Base-by-base conservation (phyloP, 2,113 vertebrate species). In the Paralichthys olivaceus region DNA sequence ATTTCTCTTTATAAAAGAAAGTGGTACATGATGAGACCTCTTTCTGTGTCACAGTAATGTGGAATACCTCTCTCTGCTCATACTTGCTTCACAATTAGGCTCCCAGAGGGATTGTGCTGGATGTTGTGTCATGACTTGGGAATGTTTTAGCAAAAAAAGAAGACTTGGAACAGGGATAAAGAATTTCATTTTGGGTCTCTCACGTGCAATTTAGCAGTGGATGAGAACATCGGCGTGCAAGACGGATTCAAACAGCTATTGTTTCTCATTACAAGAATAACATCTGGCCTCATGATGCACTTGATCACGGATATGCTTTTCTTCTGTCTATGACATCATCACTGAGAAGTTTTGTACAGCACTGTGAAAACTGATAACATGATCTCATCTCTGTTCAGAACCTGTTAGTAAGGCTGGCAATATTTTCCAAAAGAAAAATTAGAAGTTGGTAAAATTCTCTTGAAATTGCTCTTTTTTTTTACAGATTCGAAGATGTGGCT, bases 401-500 rank as follows among this genome's bases (percentile, higher is more conserved):
- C 15, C 43, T 47, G 43, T 19, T 47, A 1, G 17, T 7, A 5
- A 4, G 43, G 13, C 43, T 19, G 43, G 43, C 43, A 5, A 47
- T 19, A 47, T 17, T 47, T 47, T 19, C 14, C 14, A 53, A 53
- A 53, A 53, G 14, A 53, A 2, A 53, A 20, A 53, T n/a, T 5
- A 53, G 49, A 53, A 53, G 49, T 53, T 4, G 14, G 4, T 47
- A 47, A 19, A 47, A 47, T 45, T 45, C 43, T 45, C 43, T 5
- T 45, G 7, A 51, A 22, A n/a, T 53, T 69, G 17, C 22, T 60
- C 1, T 75, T 73, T 89, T 79, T 59, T 62, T 88, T 88, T 79
- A 34, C 92, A 98, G 98, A 93, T 88, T 77, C 90, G 86, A 96
- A 90, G 92, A 97, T 98, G 97, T 94, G 96, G 93, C 69, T 88